Evolutionary conservation across 2,113 vertebrate species (phyloP).

Genomic region (Panthera tigris): DNA sequence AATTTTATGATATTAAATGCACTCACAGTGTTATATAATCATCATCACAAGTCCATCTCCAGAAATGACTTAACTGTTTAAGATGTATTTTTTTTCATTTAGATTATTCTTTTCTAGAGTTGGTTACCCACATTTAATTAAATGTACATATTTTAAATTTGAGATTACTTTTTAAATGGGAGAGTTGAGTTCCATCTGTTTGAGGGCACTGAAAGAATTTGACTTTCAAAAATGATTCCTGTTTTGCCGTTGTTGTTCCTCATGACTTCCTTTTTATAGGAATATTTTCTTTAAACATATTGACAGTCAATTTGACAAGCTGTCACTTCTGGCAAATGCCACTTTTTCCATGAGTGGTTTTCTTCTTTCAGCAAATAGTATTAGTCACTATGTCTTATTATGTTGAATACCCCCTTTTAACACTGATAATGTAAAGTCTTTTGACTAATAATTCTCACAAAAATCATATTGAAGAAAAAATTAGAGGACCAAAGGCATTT

Average conservation of each 20-base stretch:
- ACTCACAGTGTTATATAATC: neutral
- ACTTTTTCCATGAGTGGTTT: conserved; percentile 65
- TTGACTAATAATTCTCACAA: neutral
- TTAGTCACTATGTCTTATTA: conserved; percentile 63
- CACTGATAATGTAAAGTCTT: neutral
- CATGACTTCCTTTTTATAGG: conserved; percentile 56
- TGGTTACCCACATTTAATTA: neutral
- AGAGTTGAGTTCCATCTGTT: conserved; percentile 23
- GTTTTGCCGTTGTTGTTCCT: conserved; percentile 63
- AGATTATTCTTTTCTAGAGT: neutral
- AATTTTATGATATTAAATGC: neutral
- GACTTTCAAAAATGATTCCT: conserved; percentile 59
- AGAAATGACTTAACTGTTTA: neutral
- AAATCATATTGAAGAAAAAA: neutral
- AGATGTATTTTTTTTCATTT: neutral
- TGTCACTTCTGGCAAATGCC: conserved; percentile 67
- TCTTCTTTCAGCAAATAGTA: conserved; percentile 58
- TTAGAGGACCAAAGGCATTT: neutral
- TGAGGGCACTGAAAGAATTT: conserved; percentile 16
- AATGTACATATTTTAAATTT: neutral
- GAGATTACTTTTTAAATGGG: neutral
- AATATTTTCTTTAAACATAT: conserved; percentile 76
- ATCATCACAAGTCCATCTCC: neutral
- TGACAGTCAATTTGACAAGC: conserved; percentile 70
- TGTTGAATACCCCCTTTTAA: conserved; percentile 34